Conservation (phyloP, 2,888 invertebrate genomes). For the Boloria selene region DNA sequence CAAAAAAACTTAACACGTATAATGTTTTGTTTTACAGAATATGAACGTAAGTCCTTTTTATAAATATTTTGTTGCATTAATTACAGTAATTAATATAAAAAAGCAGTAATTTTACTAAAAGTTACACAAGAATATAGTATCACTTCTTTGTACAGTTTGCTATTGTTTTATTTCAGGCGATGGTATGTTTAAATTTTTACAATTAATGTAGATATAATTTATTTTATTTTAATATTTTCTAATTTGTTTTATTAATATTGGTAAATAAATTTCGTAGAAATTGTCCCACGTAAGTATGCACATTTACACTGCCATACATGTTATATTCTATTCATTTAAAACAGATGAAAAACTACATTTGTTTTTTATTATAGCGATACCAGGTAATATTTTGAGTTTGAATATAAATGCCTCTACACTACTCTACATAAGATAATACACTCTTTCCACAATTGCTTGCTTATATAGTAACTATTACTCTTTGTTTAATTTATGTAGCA, state of each 20-base stretch:
- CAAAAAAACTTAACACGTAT: neutral
- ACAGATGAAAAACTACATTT: neutral
- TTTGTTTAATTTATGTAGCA: neutral
- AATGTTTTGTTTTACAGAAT: constrained; percentile 44
- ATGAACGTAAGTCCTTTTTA: constrained; percentile 47
- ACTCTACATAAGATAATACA: too few species aligned
- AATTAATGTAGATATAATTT: neutral
- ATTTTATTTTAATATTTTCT: neutral
- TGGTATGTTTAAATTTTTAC: constrained; percentile 40
- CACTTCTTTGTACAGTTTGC: neutral
- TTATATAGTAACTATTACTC: too few species aligned
- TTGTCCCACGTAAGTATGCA: constrained; percentile 56
- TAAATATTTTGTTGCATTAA: neutral
- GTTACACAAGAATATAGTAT: neutral
- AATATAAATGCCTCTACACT: too few species aligned
- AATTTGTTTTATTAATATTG: neutral
- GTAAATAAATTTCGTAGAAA: constrained; percentile 50
- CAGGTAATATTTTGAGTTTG: constrained; percentile 49
- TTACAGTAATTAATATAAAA: neutral
- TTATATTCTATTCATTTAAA: neutral
- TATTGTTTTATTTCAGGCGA: constrained; percentile 43
- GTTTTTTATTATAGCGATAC: constrained; percentile 44
- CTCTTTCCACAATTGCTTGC: too few species aligned
- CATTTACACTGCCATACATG: too few species aligned
- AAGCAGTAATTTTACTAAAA: neutral